Evolutionary conservation across 2,888 invertebrate genomes (phyloP).

Genomic region (Drosophila recens): DNA sequence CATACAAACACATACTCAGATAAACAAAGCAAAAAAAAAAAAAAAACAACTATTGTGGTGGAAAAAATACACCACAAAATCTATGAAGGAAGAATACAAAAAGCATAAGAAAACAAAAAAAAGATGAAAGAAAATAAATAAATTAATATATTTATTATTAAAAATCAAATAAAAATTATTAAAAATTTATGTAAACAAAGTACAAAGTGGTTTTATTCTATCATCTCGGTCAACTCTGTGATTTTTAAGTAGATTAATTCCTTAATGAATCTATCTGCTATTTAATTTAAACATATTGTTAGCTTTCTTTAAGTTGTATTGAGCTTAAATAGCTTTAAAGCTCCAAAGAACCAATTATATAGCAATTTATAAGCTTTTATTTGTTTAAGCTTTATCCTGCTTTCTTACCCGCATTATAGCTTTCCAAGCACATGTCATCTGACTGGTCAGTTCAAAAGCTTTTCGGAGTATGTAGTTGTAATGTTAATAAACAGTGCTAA

Average conservation of each 20-base stretch:
- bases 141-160: slow-evolving; percentile 77
- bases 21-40: slow-evolving; percentile 21
- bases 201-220: slow-evolving; percentile 23
- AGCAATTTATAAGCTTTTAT: too few species aligned
- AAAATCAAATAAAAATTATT: slow-evolving; percentile 77
- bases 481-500: slow-evolving; percentile 17
- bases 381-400: neutral
- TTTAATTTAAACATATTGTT: too few species aligned
- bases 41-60: slow-evolving; percentile 31
- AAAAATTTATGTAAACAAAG: slow-evolving; percentile 69
- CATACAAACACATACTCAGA: slow-evolving; percentile 2
- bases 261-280: too few species aligned
- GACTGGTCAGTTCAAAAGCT: slow-evolving; percentile 11
- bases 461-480: slow-evolving; percentile 32
- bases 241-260: too few species aligned
- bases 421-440: neutral
- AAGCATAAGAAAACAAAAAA: slow-evolving; percentile 28
- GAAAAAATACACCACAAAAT: slow-evolving; percentile 22
- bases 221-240: too few species aligned
- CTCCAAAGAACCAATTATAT: too few species aligned
- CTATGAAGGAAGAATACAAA: slow-evolving; percentile 40
- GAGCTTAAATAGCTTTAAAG: neutral
- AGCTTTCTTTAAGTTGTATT: too few species aligned
- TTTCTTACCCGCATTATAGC: neutral
- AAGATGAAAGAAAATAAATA: slow-evolving; percentile 45